Conservation (phyloP, 2,113 vertebrate species). For the Progne subis region DNA sequence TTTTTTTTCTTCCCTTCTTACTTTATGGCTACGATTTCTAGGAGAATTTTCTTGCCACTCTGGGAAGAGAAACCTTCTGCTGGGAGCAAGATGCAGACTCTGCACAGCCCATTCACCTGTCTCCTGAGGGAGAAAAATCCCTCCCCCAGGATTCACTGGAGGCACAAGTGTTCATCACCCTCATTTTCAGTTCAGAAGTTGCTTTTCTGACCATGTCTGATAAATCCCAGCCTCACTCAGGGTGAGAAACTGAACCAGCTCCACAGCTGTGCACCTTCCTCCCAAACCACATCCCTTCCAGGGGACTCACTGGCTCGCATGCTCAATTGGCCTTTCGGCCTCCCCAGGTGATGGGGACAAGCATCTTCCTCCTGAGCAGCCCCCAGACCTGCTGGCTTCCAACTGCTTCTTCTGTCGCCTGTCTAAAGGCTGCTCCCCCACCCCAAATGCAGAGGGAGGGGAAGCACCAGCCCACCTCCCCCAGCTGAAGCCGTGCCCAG, state of each 20-base stretch:
- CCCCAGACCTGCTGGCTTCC: background rate
- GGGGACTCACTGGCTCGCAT: fast-evolving
- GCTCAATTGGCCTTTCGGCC: background rate
- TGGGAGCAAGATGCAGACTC: background rate
- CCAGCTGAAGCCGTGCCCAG: background rate
- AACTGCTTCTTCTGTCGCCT: background rate
- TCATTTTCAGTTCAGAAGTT: background rate
- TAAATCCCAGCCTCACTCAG: background rate
- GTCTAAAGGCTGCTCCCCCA: background rate
- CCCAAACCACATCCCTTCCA: background rate
- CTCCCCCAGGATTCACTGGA: background rate
- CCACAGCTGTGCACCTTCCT: background rate
- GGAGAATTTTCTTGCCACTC: background rate
- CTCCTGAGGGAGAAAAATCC: background rate
- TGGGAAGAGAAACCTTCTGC: background rate
- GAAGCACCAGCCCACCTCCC: fast-evolving
- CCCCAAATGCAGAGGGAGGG: background rate
- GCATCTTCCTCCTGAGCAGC: background rate
- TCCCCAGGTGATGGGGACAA: fast-evolving
- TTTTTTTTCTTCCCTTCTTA: background rate
- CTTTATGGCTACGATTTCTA: too few species aligned
- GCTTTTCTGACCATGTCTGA: background rate
- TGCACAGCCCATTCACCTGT: background rate
- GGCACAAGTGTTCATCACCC: background rate
- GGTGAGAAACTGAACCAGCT: background rate